Evolutionary conservation across 2,888 invertebrate genomes (phyloP).

Genomic region (Oxystoma pomonae): DNA sequence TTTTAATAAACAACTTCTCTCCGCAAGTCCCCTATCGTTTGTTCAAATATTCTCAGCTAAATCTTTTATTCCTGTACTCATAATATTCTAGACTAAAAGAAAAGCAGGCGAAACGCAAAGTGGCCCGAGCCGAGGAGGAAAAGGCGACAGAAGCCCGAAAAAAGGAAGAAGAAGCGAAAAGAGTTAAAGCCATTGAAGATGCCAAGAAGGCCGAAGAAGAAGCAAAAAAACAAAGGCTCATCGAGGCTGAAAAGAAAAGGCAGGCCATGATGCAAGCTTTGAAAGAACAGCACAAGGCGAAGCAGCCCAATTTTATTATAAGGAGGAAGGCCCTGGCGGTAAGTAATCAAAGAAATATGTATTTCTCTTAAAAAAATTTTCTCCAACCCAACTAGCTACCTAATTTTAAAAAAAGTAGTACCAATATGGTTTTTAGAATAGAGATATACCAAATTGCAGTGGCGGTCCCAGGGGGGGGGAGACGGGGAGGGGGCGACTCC

Average conservation of each 20-base stretch:
- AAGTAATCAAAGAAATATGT: slow-evolving; percentile 38
- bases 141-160: slow-evolving; percentile 90
- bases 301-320: slow-evolving; percentile 87
- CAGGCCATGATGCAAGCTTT: slow-evolving; percentile 91
- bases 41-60: too few species aligned
- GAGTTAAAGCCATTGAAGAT: slow-evolving; percentile 87
- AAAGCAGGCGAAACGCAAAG: slow-evolving; percentile 93
- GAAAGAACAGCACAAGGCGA: slow-evolving; percentile 77
- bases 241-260: slow-evolving; percentile 92
- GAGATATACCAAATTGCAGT: too few species aligned
- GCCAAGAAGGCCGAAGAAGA: slow-evolving; percentile 92
- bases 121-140: slow-evolving; percentile 92
- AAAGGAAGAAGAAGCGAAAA: slow-evolving; percentile 91
- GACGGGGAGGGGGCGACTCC: too few species aligned
- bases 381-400: too few species aligned
- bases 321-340: slow-evolving; percentile 79
- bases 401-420: too few species aligned
- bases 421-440: too few species aligned
- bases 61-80: too few species aligned
- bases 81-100: slow-evolving; percentile 95
- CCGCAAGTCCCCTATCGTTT: too few species aligned
- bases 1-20: too few species aligned
- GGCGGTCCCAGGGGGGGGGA: too few species aligned
- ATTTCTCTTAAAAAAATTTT: slow-evolving; percentile 1
- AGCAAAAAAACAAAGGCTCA: slow-evolving; percentile 87